These are phyloP conservation scores for Stegana nigrithorax DNA, from an alignment of 2,888 invertebrate genomes.

Conservation along the genomic window DNA sequence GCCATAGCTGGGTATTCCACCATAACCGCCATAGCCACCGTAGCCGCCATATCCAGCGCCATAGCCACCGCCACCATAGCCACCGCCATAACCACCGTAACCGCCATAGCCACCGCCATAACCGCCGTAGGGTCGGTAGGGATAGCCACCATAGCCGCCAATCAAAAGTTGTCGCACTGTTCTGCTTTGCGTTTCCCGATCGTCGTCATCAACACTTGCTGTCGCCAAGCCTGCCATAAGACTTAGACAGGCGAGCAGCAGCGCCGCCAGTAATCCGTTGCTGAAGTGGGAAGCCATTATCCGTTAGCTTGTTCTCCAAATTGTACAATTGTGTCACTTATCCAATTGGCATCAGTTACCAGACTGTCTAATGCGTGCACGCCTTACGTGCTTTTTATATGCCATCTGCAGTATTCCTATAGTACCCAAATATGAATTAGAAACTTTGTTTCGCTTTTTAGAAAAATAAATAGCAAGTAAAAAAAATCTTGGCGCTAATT, in stretches of 20 bases:
- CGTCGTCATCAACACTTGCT: not conserved
- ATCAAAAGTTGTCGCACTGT: conserved; percentile 13
- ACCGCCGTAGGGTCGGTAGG: not conserved
- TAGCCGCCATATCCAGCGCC: conserved; percentile 30
- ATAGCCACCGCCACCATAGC: conserved; percentile 1
- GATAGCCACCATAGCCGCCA: too few relatives aligned
- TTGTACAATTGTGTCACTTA: conserved; percentile 31
- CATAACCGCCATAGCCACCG: conserved; percentile 23
- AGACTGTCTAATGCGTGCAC: conserved; percentile 31
- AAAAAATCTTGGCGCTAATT: too few relatives aligned
- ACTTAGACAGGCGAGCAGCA: conserved; percentile 39
- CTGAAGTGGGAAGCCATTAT: not conserved
- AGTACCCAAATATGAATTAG: conserved; percentile 46
- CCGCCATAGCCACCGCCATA: conserved; percentile 27
- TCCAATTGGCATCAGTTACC: not conserved
- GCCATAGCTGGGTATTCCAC: conserved; percentile 21
- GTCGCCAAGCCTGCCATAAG: not conserved
- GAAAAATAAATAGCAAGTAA: conserved; percentile 58
- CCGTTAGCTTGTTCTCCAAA: conserved; percentile 21
- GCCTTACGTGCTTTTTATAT: conserved; percentile 41
- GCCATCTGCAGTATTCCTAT: conserved; percentile 46
- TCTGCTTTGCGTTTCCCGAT: conserved; percentile 4
- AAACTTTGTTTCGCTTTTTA: conserved; percentile 55
- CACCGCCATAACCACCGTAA: conserved; percentile 21
- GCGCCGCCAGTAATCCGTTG: conserved; percentile 52